These are phyloP conservation scores for Rotaria magnacalcarata DNA, from an alignment of 2,888 invertebrate genomes.

Conservation along the genomic window DNA sequence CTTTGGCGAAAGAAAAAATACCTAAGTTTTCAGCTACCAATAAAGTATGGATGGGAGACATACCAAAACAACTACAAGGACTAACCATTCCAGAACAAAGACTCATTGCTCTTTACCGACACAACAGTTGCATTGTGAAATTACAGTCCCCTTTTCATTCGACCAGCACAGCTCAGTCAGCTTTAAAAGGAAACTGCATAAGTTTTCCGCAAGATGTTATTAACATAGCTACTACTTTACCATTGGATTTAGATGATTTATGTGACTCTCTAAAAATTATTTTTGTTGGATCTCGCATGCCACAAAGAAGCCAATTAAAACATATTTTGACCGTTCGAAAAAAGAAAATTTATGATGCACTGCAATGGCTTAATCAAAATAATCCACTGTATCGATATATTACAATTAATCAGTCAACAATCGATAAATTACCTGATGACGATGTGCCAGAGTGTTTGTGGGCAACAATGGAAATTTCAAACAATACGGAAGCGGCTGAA, in stretches of 20 bases:
- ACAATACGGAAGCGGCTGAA: neutral
- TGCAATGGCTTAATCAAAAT: neutral
- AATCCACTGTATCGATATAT: neutral
- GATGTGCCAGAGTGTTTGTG: neutral
- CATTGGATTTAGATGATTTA: neutral
- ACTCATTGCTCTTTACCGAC: conserved; percentile 12
- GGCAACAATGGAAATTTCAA: neutral
- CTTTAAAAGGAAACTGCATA: neutral
- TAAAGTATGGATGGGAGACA: conserved; percentile 8
- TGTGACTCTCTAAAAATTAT: conserved; percentile 25
- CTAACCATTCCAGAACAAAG: conserved; percentile 23
- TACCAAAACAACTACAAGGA: conserved; percentile 8
- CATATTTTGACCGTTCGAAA: neutral
- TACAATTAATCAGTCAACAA: neutral
- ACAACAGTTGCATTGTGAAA: conserved; percentile 19
- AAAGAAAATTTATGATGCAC: neutral
- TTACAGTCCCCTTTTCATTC: neutral
- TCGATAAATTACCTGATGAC: conserved; percentile 11
- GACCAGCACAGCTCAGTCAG: neutral
- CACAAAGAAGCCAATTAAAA: neutral
- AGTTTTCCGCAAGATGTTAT: neutral
- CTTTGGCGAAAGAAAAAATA: neutral
- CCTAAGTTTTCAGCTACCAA: neutral
- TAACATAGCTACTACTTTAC: neutral
- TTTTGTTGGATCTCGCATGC: neutral